A percentile compares a stretch with the other conserved stretches of the same genome.
Evolutionary conservation across 1,140 invertebrate species (phyloP).

Genomic region (Vanessa atalanta): DNA sequence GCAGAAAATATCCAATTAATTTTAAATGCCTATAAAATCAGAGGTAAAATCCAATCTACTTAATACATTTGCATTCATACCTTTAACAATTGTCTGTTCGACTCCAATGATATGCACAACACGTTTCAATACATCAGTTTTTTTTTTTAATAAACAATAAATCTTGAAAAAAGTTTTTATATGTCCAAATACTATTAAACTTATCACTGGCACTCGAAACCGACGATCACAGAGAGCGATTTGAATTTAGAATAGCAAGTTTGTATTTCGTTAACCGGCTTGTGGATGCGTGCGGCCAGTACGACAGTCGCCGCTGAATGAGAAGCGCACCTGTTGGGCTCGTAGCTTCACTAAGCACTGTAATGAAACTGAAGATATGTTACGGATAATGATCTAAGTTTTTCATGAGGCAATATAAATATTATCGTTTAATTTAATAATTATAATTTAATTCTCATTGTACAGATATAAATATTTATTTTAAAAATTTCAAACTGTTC

Average conservation of each 20-base stretch:
- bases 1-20: conserved; percentile 4
- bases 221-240: neutral
- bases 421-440: too few species aligned
- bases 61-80: conserved; percentile 27
- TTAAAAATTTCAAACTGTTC: too few species aligned
- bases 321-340: conserved; percentile 54
- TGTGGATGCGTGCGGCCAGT: conserved; percentile 43
- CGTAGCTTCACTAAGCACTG: conserved; percentile 4
- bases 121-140: conserved; percentile 15
- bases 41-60: conserved; percentile 19
- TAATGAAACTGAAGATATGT: conserved; percentile 12
- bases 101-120: conserved; percentile 16
- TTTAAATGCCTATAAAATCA: conserved; percentile 9
- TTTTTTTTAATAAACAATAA: conserved; percentile 1
- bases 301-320: conserved; percentile 50
- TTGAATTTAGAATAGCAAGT: conserved; percentile 20
- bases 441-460: too few species aligned
- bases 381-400: neutral
- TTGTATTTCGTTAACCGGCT: neutral
- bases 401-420: neutral
- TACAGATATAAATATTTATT: too few species aligned
- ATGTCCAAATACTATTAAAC: neutral
- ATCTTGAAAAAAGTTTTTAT: conserved; percentile 10
- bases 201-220: conserved; percentile 7
- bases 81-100: conserved; percentile 13